Conservation (phyloP, 2,797 vertebrate species). For the Natrix natrix region DNA sequence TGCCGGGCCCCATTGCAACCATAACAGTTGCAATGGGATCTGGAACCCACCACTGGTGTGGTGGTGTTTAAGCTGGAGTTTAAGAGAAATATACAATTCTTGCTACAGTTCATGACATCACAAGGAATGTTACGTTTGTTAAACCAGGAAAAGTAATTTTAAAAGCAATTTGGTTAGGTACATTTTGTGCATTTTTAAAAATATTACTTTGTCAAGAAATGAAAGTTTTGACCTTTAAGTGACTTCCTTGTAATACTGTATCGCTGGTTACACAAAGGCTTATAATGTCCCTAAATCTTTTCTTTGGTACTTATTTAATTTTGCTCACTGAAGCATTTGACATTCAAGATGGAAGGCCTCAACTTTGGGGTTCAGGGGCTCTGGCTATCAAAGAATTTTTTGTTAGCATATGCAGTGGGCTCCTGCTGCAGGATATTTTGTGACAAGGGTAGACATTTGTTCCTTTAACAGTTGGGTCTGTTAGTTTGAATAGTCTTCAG, state of each 20-base stretch:
- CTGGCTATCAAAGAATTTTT: constrained; percentile 36
- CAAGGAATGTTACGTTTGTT: neutral
- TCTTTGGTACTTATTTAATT: constrained; percentile 39
- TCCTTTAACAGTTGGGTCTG: neutral
- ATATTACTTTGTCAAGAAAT: constrained; percentile 56
- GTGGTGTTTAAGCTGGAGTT: neutral
- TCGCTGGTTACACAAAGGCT: constrained; percentile 37
- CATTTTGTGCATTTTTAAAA: neutral
- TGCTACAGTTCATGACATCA: constrained; percentile 6
- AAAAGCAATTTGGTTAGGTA: neutral
- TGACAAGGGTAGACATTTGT: neutral
- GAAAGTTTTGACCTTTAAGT: constrained; percentile 46
- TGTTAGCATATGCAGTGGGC: constrained; percentile 23
- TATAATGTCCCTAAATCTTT: constrained; percentile 35
- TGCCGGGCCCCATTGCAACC: too few species aligned
- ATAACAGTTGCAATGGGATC: too few species aligned
- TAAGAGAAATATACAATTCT: neutral
- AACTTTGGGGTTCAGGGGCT: constrained; percentile 12
- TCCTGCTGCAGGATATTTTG: constrained; percentile 12
- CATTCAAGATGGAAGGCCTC: constrained; percentile 39
- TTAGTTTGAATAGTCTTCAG: constrained; percentile 21
- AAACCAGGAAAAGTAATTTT: constrained; percentile 5
- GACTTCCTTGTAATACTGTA: constrained; percentile 43
- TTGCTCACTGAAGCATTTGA: constrained; percentile 45
- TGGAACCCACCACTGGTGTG: too few species aligned